These are phyloP conservation scores for Clepsis dumicolana DNA, from an alignment of 2,888 invertebrate species.

Conservation along the genomic window DNA sequence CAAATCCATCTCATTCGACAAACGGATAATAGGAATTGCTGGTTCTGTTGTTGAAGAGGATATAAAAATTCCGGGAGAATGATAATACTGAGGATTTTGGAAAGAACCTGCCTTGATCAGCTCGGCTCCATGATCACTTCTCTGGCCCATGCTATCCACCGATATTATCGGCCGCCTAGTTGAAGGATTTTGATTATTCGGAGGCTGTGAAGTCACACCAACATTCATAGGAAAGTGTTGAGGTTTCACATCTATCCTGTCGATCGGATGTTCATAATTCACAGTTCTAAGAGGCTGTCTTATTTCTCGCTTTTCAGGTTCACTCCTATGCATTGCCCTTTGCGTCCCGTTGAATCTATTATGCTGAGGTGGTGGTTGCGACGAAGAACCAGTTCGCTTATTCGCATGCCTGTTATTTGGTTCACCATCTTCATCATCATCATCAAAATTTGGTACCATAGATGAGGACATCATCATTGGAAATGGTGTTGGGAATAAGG, in stretches of 20 bases:
- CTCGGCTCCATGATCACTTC: conserved; percentile 63
- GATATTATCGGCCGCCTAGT: conserved; percentile 70
- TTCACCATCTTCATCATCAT: conserved; percentile 62
- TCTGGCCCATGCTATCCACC: conserved; percentile 59
- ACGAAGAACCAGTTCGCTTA: conserved; percentile 48
- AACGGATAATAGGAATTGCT: conserved; percentile 80
- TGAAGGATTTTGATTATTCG: conserved; percentile 58
- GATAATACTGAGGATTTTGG: conserved; percentile 63
- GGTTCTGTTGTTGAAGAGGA: conserved; percentile 78
- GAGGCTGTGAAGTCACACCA: conserved; percentile 47
- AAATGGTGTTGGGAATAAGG: conserved; percentile 67
- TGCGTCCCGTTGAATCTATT: conserved; percentile 59
- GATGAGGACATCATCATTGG: conserved; percentile 69
- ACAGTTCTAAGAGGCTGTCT: conserved; percentile 57
- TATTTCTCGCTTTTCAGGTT: conserved; percentile 60
- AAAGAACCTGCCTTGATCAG: conserved; percentile 66
- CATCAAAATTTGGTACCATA: conserved; percentile 59
- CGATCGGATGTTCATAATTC: conserved; percentile 65
- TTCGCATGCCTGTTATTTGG: conserved; percentile 49
- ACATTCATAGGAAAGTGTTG: conserved; percentile 53
- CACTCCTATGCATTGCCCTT: conserved; percentile 49
- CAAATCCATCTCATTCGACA: conserved; percentile 85
- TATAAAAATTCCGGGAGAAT: conserved; percentile 65
- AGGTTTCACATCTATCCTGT: conserved; percentile 70
- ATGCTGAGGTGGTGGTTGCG: conserved; percentile 46